Base-by-base conservation (phyloP, 2,888 invertebrate genomes). In the Proisotoma minuta region DNA sequence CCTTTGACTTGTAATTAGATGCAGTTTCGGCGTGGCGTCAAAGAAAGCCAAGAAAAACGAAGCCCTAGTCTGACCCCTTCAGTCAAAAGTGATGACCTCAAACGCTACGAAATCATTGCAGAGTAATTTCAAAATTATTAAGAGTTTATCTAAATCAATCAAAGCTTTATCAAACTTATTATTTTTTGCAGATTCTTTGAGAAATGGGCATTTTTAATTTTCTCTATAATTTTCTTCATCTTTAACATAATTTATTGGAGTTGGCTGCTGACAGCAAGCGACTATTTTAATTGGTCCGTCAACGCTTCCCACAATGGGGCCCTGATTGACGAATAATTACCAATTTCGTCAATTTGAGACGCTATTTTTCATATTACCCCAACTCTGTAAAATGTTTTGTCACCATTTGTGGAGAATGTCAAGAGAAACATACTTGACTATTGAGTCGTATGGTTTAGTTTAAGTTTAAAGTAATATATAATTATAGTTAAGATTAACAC, bases 211-310 rank as follows among this genome's bases (percentile, higher is more conserved):
- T 66, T 66, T 26, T 15, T 60, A 0, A 61, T 62, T 22, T 57
- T 69, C 43, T 64, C 64, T 1, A 28, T 62, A 3, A 57, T 66
- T 3, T 69, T 69, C 27, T 3, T 60, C 5, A 20, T 47, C 1
- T 69, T 66, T 28, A 64, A 60, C 26, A 34, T 64, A 2, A 20
- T 64, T 23, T 69, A 69, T 47, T 69, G 69, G 69, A 57, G 57
- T 3, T 66, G 66, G 66, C 59, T 69, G 0, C 49, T 69, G 4
- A 47, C n/a, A 2, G 28, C 59, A 1, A 63, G 61, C 3, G 49
- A 67, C 40, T 67, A 67, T 43, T 59, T 57, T 43, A 58, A 62
- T 22, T 67, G 67, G 67, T 60, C 10, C 18, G 63, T 64, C 24
- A 67, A 67, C 47, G 27, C 57, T 15, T 64, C 67, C 2, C 29